Evolutionary conservation across 1,140 invertebrate genomes (phyloP).

Genomic region (Leptopilina boulardi): DNA sequence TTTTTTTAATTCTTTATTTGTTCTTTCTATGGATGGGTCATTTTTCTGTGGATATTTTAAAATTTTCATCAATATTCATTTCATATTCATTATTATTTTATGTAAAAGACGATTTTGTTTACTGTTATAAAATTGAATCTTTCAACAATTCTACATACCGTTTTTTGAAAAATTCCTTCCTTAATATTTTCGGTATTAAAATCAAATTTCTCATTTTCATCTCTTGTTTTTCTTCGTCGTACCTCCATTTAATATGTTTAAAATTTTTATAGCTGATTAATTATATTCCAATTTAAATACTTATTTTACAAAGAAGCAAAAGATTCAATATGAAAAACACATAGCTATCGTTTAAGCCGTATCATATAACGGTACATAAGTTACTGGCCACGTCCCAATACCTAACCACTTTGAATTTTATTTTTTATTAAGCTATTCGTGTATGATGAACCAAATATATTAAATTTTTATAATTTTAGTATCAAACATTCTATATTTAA

Average conservation of each 20-base stretch:
- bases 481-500: too few relatives aligned
- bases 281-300: too few relatives aligned
- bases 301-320: too few relatives aligned
- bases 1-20: background rate
- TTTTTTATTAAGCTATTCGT: too few relatives aligned
- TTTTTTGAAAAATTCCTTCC: conserved; percentile 34
- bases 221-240: conserved; percentile 63
- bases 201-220: conserved; percentile 55
- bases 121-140: background rate
- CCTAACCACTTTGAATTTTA: too few relatives aligned
- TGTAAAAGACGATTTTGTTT: conserved; percentile 7
- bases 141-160: conserved; percentile 35
- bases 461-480: too few relatives aligned
- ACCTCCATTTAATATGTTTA: conserved; percentile 63
- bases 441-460: too few relatives aligned
- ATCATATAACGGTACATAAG: too few relatives aligned
- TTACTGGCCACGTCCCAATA: too few relatives aligned
- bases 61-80: background rate
- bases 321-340: too few relatives aligned
- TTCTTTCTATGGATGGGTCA: background rate
- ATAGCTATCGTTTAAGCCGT: too few relatives aligned
- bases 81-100: conserved; percentile 31
- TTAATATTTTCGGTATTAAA: conserved; percentile 38
- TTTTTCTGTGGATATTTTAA: conserved; percentile 23
- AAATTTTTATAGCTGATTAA: too few relatives aligned